phyloP scores from a whole-genome alignment of 2,888 invertebrate species.

The Rhimphoctona megacephalus region DNA sequence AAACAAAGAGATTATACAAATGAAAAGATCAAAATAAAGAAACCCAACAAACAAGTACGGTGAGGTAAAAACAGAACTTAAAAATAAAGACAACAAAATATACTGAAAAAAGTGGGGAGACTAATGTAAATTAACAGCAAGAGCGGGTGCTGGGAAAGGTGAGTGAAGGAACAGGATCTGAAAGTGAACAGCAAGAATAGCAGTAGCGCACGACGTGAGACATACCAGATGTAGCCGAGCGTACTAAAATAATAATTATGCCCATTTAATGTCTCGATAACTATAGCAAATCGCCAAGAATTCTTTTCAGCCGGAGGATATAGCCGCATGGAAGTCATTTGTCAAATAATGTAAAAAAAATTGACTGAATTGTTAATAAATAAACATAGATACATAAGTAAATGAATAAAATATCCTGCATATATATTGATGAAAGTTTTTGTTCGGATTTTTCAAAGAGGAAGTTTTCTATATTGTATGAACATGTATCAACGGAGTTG shows the following conservation, averaged over 20 bases:
- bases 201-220: background rate
- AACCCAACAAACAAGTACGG: background rate
- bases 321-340: no score
- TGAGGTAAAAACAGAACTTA: background rate
- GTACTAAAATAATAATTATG: background rate
- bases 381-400: no score
- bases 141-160: background rate
- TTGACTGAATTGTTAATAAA: no score
- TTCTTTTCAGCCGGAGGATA: no score
- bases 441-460: no score
- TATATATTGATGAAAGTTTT: no score
- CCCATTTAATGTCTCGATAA: background rate
- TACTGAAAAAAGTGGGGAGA: background rate
- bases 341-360: no score
- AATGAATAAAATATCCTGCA: no score
- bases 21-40: background rate
- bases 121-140: conserved; percentile 1
- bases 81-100: background rate
- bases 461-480: no score
- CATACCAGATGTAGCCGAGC: background rate
- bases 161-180: no score
- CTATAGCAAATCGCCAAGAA: background rate
- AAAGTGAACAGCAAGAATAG: background rate
- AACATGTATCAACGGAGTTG: no score
- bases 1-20: background rate